Evolutionary conservation across 2,797 vertebrate genomes (phyloP).

Genomic region (Cossypha caffra): DNA sequence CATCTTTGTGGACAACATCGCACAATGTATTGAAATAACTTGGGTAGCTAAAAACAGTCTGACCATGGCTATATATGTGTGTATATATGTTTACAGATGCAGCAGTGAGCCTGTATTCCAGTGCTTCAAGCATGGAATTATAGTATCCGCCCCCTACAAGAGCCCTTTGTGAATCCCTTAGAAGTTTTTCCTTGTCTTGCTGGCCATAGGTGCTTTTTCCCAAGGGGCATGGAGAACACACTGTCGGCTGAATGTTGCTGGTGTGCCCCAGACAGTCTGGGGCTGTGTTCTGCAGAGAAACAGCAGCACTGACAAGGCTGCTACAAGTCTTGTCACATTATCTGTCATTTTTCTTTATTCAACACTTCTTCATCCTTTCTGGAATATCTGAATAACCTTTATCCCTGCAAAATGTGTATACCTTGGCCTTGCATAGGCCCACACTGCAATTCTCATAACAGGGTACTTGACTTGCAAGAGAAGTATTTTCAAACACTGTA

Average conservation of each 20-base stretch:
- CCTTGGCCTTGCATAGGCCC: not conserved
- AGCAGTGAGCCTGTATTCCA: not conserved
- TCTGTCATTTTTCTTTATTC: not conserved
- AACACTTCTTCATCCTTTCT: not conserved
- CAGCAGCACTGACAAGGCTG: not conserved
- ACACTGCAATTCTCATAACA: not conserved
- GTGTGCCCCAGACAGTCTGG: not conserved
- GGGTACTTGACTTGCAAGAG: not conserved
- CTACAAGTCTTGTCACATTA: not conserved
- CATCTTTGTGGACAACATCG: not conserved
- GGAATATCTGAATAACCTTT: not conserved
- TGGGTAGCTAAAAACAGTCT: not conserved
- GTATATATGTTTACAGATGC: not conserved
- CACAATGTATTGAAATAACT: not conserved
- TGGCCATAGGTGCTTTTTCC: not conserved
- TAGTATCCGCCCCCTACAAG: not conserved
- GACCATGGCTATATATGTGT: not conserved
- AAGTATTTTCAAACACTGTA: not conserved
- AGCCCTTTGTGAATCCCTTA: not conserved
- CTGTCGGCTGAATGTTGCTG: not conserved
- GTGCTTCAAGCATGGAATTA: not conserved
- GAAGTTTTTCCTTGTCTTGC: not conserved
- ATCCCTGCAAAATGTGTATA: not conserved
- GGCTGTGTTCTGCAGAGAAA: not conserved
- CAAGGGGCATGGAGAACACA: not conserved